These are phyloP conservation scores for Ectobius pallidus DNA, from an alignment of 2,888 invertebrate genomes.

Conservation along the genomic window DNA sequence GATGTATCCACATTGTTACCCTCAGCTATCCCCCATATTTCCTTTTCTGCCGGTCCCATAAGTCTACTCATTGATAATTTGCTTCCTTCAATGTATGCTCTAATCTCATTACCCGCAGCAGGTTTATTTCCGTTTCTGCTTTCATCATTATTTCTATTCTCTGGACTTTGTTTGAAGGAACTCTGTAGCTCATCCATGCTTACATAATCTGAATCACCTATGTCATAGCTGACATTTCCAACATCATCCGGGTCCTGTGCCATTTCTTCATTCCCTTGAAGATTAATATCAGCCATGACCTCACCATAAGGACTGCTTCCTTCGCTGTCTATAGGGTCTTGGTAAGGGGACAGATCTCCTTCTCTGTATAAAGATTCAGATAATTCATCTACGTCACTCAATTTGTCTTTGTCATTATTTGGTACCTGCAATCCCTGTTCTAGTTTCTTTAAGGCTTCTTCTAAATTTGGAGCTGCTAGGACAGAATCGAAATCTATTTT, in stretches of 20 bases:
- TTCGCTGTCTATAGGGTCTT: background rate
- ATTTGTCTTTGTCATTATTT: background rate
- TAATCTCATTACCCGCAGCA: background rate
- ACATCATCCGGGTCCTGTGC: background rate
- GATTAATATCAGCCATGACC: background rate
- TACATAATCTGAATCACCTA: conserved; percentile 62
- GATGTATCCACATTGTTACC: conserved; percentile 50
- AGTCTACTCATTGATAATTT: background rate
- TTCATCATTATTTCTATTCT: conserved; percentile 42
- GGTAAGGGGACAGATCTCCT: background rate
- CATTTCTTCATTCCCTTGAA: background rate
- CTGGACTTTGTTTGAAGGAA: conserved; percentile 51
- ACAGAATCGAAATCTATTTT: conserved; percentile 51
- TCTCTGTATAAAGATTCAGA: background rate
- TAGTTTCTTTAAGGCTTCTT: conserved; percentile 46
- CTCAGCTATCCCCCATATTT: conserved; percentile 57
- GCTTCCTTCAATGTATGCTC: background rate
- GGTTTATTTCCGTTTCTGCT: background rate
- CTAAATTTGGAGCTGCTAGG: conserved; percentile 48
- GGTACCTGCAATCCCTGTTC: conserved; percentile 34
- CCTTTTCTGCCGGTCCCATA: conserved; percentile 57
- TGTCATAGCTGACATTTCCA: conserved; percentile 39
- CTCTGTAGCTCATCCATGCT: conserved; percentile 61
- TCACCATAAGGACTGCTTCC: background rate
- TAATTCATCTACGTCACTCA: background rate